phyloP scores from a whole-genome alignment of 2,888 invertebrate genomes.

The Hydraecia micacea region DNA sequence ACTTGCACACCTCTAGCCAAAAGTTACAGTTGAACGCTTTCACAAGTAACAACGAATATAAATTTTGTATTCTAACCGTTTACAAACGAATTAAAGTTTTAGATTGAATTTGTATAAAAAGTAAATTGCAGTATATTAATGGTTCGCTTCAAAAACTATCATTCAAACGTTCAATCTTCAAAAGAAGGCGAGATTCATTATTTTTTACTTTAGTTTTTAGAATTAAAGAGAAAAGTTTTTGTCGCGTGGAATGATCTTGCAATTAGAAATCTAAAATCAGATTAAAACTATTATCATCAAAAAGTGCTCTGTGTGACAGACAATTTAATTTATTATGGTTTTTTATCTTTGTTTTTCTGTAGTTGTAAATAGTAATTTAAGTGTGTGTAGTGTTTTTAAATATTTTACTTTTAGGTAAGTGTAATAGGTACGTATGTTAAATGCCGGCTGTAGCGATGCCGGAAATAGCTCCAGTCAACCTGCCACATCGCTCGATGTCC shows the following conservation, averaged over 20 bases:
- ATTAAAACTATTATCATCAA: too few species aligned
- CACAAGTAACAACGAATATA: slow-evolving; percentile 46
- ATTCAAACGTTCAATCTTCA: slow-evolving; percentile 22
- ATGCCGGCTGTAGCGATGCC: too few species aligned
- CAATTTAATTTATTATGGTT: too few species aligned
- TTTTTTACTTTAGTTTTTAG: slow-evolving; percentile 34
- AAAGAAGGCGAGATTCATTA: slow-evolving; percentile 35
- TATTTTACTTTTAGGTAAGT: too few species aligned
- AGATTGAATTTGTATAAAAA: slow-evolving; percentile 62
- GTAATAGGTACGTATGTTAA: too few species aligned
- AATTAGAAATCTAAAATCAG: slow-evolving; percentile 51
- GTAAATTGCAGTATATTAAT: slow-evolving; percentile 45
- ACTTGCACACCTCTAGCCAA: slow-evolving; percentile 28
- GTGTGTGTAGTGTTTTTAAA: too few species aligned
- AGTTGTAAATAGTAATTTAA: too few species aligned
- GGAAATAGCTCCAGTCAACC: too few species aligned
- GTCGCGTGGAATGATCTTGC: slow-evolving; percentile 22
- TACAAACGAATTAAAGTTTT: slow-evolving; percentile 60
- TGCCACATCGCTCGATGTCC: too few species aligned
- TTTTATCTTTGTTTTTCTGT: too few species aligned
- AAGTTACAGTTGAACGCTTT: slow-evolving; percentile 54
- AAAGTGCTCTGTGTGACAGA: too few species aligned
- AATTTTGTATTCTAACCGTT: slow-evolving; percentile 50
- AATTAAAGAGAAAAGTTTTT: slow-evolving; percentile 31
- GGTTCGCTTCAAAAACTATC: slow-evolving; percentile 36